Evolutionary conservation across 2,797 vertebrate species (phyloP), one percentile per base, ranked within the genome.

Genomic region (Cyprinella venusta): DNA sequence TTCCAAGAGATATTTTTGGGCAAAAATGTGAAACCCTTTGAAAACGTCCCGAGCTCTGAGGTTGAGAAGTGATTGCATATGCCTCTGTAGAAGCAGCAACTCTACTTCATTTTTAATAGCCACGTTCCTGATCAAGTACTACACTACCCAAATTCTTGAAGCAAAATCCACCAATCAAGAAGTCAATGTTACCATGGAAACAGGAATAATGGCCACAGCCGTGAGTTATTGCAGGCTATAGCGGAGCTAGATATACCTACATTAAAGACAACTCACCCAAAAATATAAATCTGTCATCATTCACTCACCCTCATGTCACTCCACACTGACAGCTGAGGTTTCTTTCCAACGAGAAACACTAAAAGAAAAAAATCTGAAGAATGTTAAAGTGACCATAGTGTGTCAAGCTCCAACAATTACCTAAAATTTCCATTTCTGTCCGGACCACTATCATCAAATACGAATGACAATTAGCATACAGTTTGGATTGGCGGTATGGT

Each of bases 311-410:
- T 38, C 8, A 40, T 24, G 21, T 24, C 72, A 59, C 33, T 76
- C 13, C 33, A 56, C 72, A 76, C 52, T 76, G 72, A 76, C 72
- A 59, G 72, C 21, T 76, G 33, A 76, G 36, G 36, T 76, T 24
- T 42, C 54, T 56, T 26, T 61, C 8, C n/a, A 40, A 8, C 13
- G 30, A 59, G 13, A 2, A 59, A 59, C 54, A 59, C 36, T 18
- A 59, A 59, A 26, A 6, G 10, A 38, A 8, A 48, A 40, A 9
- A 75, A 9, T 40, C 19, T 5, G 4, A 40, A 16, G 21, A 67
- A 38, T 5, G 3, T 18, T 9, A 19, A 30, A 65, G 15, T 65
- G 33, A 16, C 18, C 8, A 65, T 38, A 19, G 13, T 36, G 6
- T 63, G 24, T 30, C 26, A 16, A 63, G 6, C 61, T 63, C 15